Evolutionary conservation across 2,888 invertebrate species (phyloP), one percentile per base, ranked within the genome.

Genomic region (Dynastes tityus): DNA sequence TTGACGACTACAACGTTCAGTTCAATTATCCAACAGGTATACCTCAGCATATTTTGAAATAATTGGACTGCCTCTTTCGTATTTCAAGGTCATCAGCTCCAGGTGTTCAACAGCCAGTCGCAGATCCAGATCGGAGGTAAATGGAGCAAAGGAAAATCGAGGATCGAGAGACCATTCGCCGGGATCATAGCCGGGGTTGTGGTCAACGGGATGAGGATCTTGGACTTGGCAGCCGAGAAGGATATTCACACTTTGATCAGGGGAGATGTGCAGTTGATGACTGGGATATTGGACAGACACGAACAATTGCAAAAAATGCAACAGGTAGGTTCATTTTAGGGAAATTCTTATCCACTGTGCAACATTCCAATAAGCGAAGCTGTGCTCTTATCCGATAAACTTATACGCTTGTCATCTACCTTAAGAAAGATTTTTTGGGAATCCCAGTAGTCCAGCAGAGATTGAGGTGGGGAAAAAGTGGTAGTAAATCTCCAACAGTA

Each of bases 171-270:
- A 58, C 93, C 96, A 1, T 98, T 97, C 89, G 91, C 94, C 78
- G 98, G 98, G 0, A 94, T 97, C 45, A 92, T 98, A 78, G 95
- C 97, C 2, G 98, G 98, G 0, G 90, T 98, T 9, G 97, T 96
- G 13, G 94, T 96, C 77, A 97, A 97, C 87, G 95, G 96, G 5
- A 91, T 95, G 78, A 90, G 96, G 68, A 92, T 97, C 27, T 90
- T 98, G 81, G 98, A 98, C 88, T 89, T 96, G 87, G 95, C 96
- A 0, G 95, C 96, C 0, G 94, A 95, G 70, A 95, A 94, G 55
- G 96, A 97, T 87, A 91, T 94, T 0, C 92, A 95, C 76, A 93
- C 95, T 0, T 92, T 93, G 0, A 92, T 94, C 22, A 90, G 96
- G 79, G 98, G 98, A 16, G 96, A 97, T 88, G 97, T 96, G 16